Evolutionary conservation across 1,140 invertebrate species (phyloP), one percentile per base, ranked within the genome.

Genomic region (Lepidostoma basale): DNA sequence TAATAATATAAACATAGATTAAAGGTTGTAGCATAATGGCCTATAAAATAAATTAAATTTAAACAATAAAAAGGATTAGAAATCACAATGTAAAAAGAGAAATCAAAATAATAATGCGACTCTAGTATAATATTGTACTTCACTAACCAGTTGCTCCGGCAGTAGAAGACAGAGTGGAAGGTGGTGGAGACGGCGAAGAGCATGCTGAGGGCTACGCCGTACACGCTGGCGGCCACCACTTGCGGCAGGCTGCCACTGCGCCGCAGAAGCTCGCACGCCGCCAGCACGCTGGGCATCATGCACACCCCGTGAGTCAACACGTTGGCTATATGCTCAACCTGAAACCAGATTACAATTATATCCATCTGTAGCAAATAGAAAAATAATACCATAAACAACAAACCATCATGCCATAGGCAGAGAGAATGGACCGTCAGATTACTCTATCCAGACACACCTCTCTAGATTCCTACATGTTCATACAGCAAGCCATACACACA

Each of bases 271-370:
- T 90, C 88, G n/a, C 89, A 79, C 28, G 90, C 86, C 3, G 89
- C 93, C 30, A 90, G 77, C 2, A 93, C 78, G 69, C 93, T 93
- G 16, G 94, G 94, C 65, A 93, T 80, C 26, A 94, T 88, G 86
- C 92, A 94, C 67, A 95, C 88, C 44, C 92, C 94, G 83, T 97
- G 95, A 23, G 94, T 95, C 67, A 94, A 83, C 40, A 97, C 89
- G 82, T 97, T 97, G 8, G 94, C 94, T 70, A 96, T 81, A 78
- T 97, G 94, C 80, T 97, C 95, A 58, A 95, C 85, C 81, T 91
- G 79, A 9, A 14, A 52, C 6, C 4, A 4, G n/a, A n/a, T n/a
- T n/a, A n/a, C n/a, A n/a, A n/a, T n/a, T n/a, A n/a, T n/a, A n/a
- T n/a, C n/a, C n/a, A n/a, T n/a, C n/a, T n/a, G n/a, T n/a, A n/a